Evolutionary conservation across 1,140 invertebrate species (phyloP), one percentile per base, ranked within the genome.

Genomic region (Drosophila busckii): DNA sequence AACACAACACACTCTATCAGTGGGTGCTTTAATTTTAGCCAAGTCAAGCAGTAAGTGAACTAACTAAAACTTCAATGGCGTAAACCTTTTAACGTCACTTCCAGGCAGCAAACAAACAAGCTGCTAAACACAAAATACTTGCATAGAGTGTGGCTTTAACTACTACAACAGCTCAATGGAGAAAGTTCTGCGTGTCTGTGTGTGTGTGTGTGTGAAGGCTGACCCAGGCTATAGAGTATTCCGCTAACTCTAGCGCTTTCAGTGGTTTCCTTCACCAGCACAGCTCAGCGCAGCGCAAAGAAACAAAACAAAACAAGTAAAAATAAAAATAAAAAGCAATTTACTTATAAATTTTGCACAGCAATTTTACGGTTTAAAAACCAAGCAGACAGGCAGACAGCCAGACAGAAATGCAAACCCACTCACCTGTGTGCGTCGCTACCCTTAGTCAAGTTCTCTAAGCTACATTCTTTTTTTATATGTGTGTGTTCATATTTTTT

Each of bases 331-430:
- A 52, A 59, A 59, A 59, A 53, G 56, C 56, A 61, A 55, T 61
- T 61, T 61, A 61, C 58, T 61, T 61, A 61, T 55, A 56, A 61
- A 56, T 61, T 61, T 61, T 48, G 52, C 52, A 61, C 52, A 61
- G 41, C 58, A 61, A 61, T 61, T 61, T 61, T 35, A 48, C 22
- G 58, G 31, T 28, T 53, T 17, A 29, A 40, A n/a, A 41, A 15
- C n/a, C 7, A 20, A 32, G 42, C 41, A 55, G 50, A 55, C 35
- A 61, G n/a, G n/a, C n/a, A n/a, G n/a, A n/a, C n/a, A n/a, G n/a
- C n/a, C n/a, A n/a, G n/a, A n/a, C n/a, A n/a, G n/a, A n/a, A 48
- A 55, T 61, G 58, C 26, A 55, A 34, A 31, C 50, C 41, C 44
- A 31, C 26, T 55, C 20, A 58, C 19, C 53, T 40, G 19, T 23